phyloP scores from a whole-genome alignment of 2,888 invertebrate genomes.

The Phorcus lineatus region DNA sequence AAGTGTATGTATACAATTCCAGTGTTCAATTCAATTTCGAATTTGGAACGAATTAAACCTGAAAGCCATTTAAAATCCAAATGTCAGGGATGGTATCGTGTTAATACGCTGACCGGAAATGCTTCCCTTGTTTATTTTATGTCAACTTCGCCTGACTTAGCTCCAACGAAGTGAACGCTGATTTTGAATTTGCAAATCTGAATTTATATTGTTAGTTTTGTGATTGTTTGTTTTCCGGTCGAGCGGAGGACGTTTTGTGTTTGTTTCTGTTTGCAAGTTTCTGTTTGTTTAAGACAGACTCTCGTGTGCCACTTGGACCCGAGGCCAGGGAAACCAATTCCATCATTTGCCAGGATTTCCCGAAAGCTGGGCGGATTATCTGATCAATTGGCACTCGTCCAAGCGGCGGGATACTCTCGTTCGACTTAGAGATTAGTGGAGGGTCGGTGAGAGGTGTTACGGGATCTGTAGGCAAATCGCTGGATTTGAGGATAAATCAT shows the following conservation, averaged over 20 bases:
- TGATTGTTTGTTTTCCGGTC: background rate
- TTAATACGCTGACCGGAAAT: background rate
- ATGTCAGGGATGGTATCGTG: too few relatives aligned
- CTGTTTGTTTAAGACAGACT: background rate
- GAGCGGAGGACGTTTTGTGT: background rate
- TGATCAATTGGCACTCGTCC: background rate
- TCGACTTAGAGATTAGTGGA: background rate
- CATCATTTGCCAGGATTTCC: background rate
- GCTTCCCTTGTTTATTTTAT: background rate
- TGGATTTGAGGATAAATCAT: too few relatives aligned
- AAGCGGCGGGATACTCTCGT: background rate
- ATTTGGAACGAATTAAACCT: too few relatives aligned
- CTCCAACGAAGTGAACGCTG: background rate
- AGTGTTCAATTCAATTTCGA: too few relatives aligned
- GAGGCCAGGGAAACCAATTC: conserved; percentile 1
- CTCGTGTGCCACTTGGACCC: background rate
- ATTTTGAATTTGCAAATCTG: background rate
- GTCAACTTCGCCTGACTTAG: background rate
- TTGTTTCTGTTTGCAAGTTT: background rate
- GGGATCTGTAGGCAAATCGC: background rate
- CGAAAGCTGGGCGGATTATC: background rate
- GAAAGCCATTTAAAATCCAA: too few relatives aligned
- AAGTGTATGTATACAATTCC: too few relatives aligned
- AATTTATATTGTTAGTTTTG: background rate
- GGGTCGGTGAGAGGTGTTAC: too few relatives aligned